Percentiles rank a stretch among this genome's conserved stretches.
phyloP scores from a whole-genome alignment of 1,140 invertebrate species.

The Mactra quadrangularis region DNA sequence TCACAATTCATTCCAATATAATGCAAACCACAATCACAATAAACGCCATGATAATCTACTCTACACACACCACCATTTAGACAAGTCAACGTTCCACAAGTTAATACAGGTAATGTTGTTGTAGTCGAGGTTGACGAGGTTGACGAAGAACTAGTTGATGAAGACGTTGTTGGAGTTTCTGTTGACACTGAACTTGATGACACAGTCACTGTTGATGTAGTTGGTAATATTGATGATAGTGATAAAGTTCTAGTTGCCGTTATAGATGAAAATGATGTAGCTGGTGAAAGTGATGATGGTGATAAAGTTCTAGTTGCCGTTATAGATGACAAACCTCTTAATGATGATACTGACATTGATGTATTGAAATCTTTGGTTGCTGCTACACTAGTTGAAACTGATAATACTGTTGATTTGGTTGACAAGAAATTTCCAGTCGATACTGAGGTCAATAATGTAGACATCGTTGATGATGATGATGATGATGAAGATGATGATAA shows the following conservation, averaged over 20 bases:
- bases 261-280: not conserved
- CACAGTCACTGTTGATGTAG: not conserved
- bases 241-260: not conserved
- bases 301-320: not conserved
- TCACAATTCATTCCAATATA: slow-evolving; percentile 13
- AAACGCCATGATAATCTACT: not conserved
- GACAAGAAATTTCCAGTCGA: not conserved
- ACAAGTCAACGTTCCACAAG: slow-evolving; percentile 8
- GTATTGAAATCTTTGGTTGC: not conserved
- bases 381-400: not conserved
- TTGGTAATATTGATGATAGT: not conserved
- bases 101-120: not conserved
- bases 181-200: not conserved
- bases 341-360: not conserved
- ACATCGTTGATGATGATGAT: not conserved
- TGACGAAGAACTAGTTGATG: not conserved
- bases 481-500: not conserved
- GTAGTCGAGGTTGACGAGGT: not conserved
- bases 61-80: slow-evolving; percentile 16
- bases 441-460: not conserved
- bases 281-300: not conserved
- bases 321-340: not conserved
- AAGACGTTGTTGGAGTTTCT: not conserved
- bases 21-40: slow-evolving; percentile 3
- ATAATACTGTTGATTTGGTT: not conserved